These are phyloP conservation scores for Aphelinus certus DNA, from an alignment of 1,140 invertebrate genomes.

Conservation along the genomic window DNA sequence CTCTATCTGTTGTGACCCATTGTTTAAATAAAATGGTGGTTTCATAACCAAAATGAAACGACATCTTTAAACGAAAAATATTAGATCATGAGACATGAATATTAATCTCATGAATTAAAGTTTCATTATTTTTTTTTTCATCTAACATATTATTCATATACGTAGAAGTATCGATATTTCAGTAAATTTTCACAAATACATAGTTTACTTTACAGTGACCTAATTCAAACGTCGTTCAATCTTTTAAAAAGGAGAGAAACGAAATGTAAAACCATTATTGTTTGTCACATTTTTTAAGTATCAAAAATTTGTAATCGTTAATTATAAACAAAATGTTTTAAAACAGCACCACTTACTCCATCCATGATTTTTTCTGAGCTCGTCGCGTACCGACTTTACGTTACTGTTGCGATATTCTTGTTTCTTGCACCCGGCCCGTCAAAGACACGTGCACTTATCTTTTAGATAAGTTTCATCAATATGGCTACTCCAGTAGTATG, in stretches of 20 bases:
- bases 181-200: too few species aligned
- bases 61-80: slow-evolving; percentile 47
- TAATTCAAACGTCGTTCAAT: too few species aligned
- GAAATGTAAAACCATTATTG: too few species aligned
- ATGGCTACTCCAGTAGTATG: background rate
- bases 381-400: background rate
- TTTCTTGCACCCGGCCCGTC: slow-evolving; percentile 1
- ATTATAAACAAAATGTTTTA: background rate
- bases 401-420: background rate
- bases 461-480: slow-evolving; percentile 34
- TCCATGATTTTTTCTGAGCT: slow-evolving; percentile 9
- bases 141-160: too few species aligned
- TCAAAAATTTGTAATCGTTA: too few species aligned
- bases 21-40: slow-evolving; percentile 57
- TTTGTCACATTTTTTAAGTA: too few species aligned
- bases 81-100: too few species aligned
- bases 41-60: slow-evolving; percentile 57
- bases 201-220: too few species aligned
- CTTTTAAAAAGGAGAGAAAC: too few species aligned
- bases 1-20: slow-evolving; percentile 52
- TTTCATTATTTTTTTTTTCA: too few species aligned
- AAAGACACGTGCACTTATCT: slow-evolving; percentile 6
- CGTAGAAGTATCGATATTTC: too few species aligned
- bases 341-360: slow-evolving; percentile 1
- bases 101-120: too few species aligned